phyloP scores from a whole-genome alignment of 2,888 invertebrate genomes.

The Nemotelus nigrinus region DNA sequence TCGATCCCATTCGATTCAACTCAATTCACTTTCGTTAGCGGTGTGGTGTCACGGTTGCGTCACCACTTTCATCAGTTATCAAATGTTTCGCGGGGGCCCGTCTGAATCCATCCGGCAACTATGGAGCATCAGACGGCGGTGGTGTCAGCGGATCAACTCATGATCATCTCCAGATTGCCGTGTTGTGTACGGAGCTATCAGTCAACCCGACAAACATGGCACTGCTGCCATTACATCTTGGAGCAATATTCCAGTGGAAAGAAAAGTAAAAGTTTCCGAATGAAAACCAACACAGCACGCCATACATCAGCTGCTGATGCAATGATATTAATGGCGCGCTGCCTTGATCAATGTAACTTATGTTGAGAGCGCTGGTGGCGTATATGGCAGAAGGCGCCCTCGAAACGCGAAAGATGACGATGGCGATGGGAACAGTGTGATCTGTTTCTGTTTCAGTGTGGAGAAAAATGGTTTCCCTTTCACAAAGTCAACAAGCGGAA shows the following conservation, averaged over 20 bases:
- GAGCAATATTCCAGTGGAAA: conserved; percentile 7
- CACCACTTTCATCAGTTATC: conserved; percentile 40
- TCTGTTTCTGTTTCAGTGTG: conserved; percentile 16
- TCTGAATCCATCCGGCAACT: background rate
- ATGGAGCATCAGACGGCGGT: background rate
- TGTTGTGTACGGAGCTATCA: conserved; percentile 7
- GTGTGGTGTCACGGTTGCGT: background rate
- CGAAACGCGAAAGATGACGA: background rate
- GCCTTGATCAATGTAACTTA: background rate
- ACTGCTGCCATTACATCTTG: background rate
- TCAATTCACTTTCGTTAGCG: conserved; percentile 37
- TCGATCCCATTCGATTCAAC: background rate
- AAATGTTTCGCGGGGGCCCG: conserved; percentile 24
- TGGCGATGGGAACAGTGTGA: too few relatives aligned
- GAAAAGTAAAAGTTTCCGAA: conserved; percentile 24
- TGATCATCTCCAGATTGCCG: conserved; percentile 16
- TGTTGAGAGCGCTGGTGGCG: background rate
- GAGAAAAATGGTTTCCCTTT: conserved; percentile 26
- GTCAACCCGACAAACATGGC: background rate
- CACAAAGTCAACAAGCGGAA: conserved; percentile 37
- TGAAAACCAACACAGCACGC: background rate
- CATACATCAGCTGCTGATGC: background rate
- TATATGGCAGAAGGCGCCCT: background rate
- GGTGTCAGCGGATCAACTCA: conserved; percentile 2
- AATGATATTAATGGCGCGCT: background rate